Evolutionary conservation across 2,888 invertebrate genomes (phyloP).

Genomic region (Epirrhoe tristata): DNA sequence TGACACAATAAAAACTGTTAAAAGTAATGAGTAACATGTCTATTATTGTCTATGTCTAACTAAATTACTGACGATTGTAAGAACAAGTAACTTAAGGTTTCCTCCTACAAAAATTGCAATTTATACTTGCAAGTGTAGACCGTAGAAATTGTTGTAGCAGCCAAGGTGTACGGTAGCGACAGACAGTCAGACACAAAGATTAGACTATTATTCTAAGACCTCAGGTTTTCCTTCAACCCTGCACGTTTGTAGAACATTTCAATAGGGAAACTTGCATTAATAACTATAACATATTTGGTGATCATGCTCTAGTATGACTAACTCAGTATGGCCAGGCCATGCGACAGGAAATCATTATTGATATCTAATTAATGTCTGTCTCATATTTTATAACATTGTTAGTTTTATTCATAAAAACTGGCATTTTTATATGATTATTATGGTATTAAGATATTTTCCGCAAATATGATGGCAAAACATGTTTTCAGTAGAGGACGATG

Average conservation of each 20-base stretch:
- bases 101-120: too few relatives aligned
- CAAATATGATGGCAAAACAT: background rate
- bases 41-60: too few relatives aligned
- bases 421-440: conserved; percentile 3
- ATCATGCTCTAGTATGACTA: background rate
- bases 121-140: too few relatives aligned
- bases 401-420: background rate
- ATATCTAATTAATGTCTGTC: background rate
- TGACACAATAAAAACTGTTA: background rate
- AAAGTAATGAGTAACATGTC: too few relatives aligned
- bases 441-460: background rate
- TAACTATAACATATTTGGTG: background rate
- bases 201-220: too few relatives aligned
- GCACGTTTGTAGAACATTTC: background rate
- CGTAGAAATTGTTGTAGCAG: too few relatives aligned
- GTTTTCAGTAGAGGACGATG: background rate
- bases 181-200: too few relatives aligned
- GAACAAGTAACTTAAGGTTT: too few relatives aligned
- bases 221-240: too few relatives aligned
- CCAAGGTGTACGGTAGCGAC: too few relatives aligned
- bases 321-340: background rate
- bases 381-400: conserved; percentile 1
- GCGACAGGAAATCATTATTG: background rate
- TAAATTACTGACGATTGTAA: too few relatives aligned
- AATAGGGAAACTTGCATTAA: background rate